Base-by-base conservation (phyloP, 1,140 invertebrate genomes). In the Drosophila pseudoobscura region DNA sequence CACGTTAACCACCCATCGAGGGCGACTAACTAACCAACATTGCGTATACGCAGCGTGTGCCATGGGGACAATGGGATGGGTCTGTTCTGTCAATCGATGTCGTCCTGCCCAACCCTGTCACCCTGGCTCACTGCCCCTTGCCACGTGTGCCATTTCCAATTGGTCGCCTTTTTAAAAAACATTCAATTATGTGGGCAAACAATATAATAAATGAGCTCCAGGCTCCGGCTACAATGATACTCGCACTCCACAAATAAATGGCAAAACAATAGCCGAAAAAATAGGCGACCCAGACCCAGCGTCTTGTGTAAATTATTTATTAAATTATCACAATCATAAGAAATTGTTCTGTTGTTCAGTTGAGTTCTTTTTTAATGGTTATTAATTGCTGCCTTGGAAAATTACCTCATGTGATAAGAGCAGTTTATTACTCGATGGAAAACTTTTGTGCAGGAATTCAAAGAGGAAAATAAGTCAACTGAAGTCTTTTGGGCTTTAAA, bases 181-280 rank as follows among this genome's bases (percentile, higher is more conserved):
- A 87, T 77, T 87, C 77, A 85, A 85, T 85, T 85, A 85, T 85
- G 82, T 77, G 64, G 45, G 73, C 80, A 85, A 85, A 85, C 80
- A 85, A 85, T 77, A 65, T 59, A 77, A 59, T 85, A 85, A 71
- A 80, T 77, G 73, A 85, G 57, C 41, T 50, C 9, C 55, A 13
- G 22, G 35, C 35, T 39, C 35, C 11, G 35, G 11, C 31, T 47
- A 29, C 31, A 44, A 26, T 43, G 39, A 39, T 69, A 31, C 53
- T 26, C 8, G 6, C 7, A 46, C 15, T 15, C 44, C 22, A 29
- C 54, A 45, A 44, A 26, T 66, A 80, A 74, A 63, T 76, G 47
- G 45, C 56, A 45, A 62, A 75, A 49, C 56, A 72, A 80, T 58
- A 65, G 26, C 39, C 46, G 15, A 49, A 7, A 52, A 46, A 57